phyloP scores from a whole-genome alignment of 2,113 vertebrate genomes.

The Nesogale talazaci region DNA sequence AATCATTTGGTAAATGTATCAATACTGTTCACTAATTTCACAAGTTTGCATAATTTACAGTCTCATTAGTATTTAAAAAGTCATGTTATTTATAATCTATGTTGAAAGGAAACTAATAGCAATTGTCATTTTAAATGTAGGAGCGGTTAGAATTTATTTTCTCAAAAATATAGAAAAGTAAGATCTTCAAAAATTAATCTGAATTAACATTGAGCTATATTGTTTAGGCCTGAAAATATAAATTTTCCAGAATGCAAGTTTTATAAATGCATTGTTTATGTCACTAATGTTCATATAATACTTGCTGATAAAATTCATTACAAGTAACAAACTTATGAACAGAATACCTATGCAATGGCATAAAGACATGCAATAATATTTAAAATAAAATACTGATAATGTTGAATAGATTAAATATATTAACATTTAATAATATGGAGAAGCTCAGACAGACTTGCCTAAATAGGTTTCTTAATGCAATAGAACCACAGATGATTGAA shows the following conservation, averaged over 20 bases:
- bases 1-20: constrained; percentile 30
- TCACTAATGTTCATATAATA: background rate
- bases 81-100: constrained; percentile 26
- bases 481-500: constrained; percentile 77
- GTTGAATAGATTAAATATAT: constrained; percentile 52
- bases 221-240: background rate
- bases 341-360: background rate
- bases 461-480: constrained; percentile 78
- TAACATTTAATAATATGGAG: constrained; percentile 39
- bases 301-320: constrained; percentile 50
- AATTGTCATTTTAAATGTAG: background rate
- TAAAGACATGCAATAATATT: constrained; percentile 37
- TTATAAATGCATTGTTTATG: background rate
- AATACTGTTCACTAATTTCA: background rate
- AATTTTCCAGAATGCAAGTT: constrained; percentile 33
- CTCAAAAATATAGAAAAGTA: background rate
- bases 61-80: background rate
- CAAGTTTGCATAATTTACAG: background rate
- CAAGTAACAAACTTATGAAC: background rate
- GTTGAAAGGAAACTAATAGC: constrained; percentile 4
- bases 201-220: background rate
- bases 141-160: background rate
- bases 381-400: constrained; percentile 46
- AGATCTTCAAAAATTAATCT: background rate
- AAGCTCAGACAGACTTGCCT: constrained; percentile 11